Base-by-base conservation (phyloP, 2,888 invertebrate species). In the Patella depressa region DNA sequence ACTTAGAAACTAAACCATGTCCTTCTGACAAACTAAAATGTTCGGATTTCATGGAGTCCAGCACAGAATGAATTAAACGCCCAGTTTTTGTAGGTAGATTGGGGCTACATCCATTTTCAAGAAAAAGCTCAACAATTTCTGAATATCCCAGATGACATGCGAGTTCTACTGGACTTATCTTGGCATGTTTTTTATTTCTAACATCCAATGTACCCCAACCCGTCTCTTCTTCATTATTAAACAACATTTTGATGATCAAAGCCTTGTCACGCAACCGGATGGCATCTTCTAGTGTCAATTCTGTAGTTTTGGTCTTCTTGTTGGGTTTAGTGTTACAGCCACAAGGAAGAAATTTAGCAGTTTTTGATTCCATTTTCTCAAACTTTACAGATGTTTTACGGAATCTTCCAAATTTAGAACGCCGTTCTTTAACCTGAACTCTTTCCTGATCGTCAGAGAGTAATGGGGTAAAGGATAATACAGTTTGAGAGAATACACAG, bases 101-200 rank as follows among this genome's bases (percentile, higher is more conserved):
- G 17, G 85, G 82, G 75, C 85, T 85, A 75, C 85, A 85, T 9
- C 85, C 85, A 77, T 85, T 84, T 12, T 83, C 79, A 12, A 85
- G 71, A 65, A 85, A 85, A 54, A 85, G 53, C 34, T 83, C 74
- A 3, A 85, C 80, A 53, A 84, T 81, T 71, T 85, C 82, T 12
- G 79, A 81, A 65, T 84, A 80, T 2, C 85, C 85, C 19, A 84
- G 71, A n/a, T 75, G 77, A 70, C 85, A 85, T 0, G 85, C 84
- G 17, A 81, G 70, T 72, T 85, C 83, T 12, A 85, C 84, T n/a
- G 84, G 82, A 74, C 75, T 82, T 15, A 14, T 69, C 11, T 76
- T 65, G 19, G 69, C 65, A 15, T 19, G 65, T 24, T 65, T 65
- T 15, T 24, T 65, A 24, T 65, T 65, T 24, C 24, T 65, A 24